Conservation (phyloP, 2,113 vertebrate species). For the Gila orcuttii region DNA sequence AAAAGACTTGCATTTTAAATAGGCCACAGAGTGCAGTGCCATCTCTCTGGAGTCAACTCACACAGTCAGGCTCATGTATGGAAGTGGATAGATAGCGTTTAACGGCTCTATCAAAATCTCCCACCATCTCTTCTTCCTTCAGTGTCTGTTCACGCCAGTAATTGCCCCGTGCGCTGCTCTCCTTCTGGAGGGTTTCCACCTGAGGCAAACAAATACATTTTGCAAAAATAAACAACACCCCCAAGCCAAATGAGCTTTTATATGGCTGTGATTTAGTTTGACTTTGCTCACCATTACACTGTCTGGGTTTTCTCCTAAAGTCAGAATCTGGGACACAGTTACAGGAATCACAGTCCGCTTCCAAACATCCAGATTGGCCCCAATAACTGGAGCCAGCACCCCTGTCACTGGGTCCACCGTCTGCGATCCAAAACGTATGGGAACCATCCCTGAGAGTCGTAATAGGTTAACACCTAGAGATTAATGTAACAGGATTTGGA, state of each 20-base stretch:
- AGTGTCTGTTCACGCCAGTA: constrained; percentile 79
- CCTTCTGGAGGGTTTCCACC: constrained; percentile 79
- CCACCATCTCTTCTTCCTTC: constrained; percentile 75
- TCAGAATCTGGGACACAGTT: constrained; percentile 75
- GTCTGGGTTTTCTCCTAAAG: constrained; percentile 69
- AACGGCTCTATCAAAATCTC: constrained; percentile 69
- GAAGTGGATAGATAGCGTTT: constrained; percentile 58
- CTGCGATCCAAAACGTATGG: constrained; percentile 80
- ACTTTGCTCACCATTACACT: constrained; percentile 73
- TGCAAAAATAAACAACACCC: constrained; percentile 5
- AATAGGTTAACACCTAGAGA: constrained; percentile 3
- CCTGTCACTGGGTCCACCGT: constrained; percentile 82
- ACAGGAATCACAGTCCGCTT: constrained; percentile 76
- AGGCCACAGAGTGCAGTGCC: not conserved
- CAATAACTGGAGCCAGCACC: constrained; percentile 78
- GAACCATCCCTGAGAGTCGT: constrained; percentile 79
- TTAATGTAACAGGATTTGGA: constrained; percentile 24
- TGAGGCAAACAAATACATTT: constrained; percentile 60
- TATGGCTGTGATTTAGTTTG: not conserved
- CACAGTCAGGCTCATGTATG: constrained; percentile 70
- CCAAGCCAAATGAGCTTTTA: constrained; percentile 18
- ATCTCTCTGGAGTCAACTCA: constrained; percentile 53
- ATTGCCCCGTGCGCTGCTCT: constrained; percentile 70
- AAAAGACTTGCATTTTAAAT: constrained; percentile 7
- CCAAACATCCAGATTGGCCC: constrained; percentile 74